phyloP scores from a whole-genome alignment of 2,113 vertebrate genomes.

The Ageneiosus marmoratus region DNA sequence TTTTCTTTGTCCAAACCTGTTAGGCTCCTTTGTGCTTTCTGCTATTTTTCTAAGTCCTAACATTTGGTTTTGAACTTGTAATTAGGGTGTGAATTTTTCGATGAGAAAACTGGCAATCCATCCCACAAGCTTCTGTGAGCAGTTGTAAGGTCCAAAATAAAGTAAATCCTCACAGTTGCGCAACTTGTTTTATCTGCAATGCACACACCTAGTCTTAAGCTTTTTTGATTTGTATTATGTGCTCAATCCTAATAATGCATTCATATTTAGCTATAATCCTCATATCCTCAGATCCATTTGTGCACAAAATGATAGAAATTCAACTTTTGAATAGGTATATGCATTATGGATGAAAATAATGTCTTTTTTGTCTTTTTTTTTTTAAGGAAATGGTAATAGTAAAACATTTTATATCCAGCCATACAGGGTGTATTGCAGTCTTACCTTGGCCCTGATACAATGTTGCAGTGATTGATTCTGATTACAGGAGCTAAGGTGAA shows the following conservation, averaged over 20 bases:
- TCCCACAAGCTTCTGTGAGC: background rate
- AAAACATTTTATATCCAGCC: background rate
- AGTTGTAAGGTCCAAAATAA: background rate
- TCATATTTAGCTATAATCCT: background rate
- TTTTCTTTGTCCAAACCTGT: background rate
- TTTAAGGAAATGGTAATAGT: background rate
- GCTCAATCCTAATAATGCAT: background rate
- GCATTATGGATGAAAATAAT: background rate
- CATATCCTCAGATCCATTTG: background rate
- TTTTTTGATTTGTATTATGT: background rate
- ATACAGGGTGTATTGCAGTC: background rate
- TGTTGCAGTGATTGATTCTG: conserved; percentile 66
- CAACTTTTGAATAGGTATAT: background rate
- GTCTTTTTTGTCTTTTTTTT: too few relatives aligned
- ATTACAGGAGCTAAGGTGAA: conserved; percentile 58
- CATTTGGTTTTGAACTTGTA: background rate
- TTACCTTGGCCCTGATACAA: conserved; percentile 29
- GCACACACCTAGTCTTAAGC: background rate
- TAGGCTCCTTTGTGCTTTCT: background rate
- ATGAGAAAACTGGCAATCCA: background rate
- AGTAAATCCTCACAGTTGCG: background rate
- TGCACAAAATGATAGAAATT: background rate
- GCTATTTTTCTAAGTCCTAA: background rate
- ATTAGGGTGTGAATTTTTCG: background rate
- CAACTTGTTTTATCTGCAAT: background rate